A percentile compares a stretch with the other conserved stretches of the same genome.
These are phyloP conservation scores for Percopsis transmontana DNA, from an alignment of 2,113 vertebrate genomes.

Conservation along the genomic window DNA sequence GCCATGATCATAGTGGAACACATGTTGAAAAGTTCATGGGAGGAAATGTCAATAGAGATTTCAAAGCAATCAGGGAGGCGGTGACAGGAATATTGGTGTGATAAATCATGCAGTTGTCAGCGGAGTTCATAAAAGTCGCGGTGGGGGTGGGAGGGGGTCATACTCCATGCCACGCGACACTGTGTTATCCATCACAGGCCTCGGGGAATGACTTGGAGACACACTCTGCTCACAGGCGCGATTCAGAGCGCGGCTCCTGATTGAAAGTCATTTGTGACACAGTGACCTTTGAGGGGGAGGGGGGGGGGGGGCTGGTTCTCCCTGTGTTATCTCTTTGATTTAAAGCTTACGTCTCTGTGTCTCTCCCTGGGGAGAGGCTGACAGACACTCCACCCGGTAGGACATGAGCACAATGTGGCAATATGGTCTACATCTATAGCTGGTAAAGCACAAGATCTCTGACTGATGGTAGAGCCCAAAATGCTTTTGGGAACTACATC, in stretches of 20 bases:
- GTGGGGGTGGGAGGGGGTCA: conserved; percentile 1
- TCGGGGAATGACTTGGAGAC: conserved; percentile 35
- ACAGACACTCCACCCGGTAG: conserved; percentile 51
- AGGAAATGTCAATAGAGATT: conserved; percentile 71
- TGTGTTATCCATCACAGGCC: conserved; percentile 38
- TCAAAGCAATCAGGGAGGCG: conserved; percentile 62
- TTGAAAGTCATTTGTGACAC: conserved; percentile 60
- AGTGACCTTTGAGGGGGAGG: conserved; percentile 41
- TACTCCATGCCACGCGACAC: conserved; percentile 21
- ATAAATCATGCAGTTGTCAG: conserved; percentile 68
- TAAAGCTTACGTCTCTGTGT: conserved; percentile 42
- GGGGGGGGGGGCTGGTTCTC: conserved; percentile 22
- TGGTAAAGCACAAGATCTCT: conserved; percentile 48
- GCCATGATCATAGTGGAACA: conserved; percentile 23
- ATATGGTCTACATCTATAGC: conserved; percentile 56
- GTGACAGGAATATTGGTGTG: conserved; percentile 60
- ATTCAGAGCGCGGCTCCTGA: conserved; percentile 56
- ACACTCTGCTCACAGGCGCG: conserved; percentile 57
- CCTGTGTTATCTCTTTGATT: conserved; percentile 61
- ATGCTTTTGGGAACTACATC: conserved; percentile 64
- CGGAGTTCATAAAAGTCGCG: conserved; percentile 43
- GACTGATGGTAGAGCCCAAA: conserved; percentile 56
- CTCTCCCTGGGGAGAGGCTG: conserved; percentile 55
- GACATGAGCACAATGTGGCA: conserved; percentile 62
- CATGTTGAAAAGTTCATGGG: conserved; percentile 52